Percentiles rank a stretch among this genome's conserved stretches.
These are phyloP conservation scores for Sarcophilus harrisii DNA, from an alignment of 2,797 vertebrate genomes.

Conservation along the genomic window DNA sequence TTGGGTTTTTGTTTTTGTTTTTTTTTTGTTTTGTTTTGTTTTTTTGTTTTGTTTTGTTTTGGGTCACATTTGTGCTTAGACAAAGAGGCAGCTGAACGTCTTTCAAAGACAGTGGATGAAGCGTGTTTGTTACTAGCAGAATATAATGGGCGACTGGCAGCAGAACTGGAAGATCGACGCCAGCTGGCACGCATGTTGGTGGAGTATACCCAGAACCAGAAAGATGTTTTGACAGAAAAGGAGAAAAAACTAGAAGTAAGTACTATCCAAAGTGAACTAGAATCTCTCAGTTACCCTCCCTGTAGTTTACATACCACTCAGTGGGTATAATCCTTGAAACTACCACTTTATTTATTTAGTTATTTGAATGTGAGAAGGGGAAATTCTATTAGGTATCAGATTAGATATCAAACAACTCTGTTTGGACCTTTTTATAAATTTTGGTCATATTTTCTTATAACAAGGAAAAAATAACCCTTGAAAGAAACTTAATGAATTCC, in stretches of 20 bases:
- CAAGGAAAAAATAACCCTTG: conserved; percentile 43
- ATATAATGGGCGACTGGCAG: conserved; percentile 97
- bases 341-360: not conserved
- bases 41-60: conserved; percentile 49
- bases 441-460: conserved; percentile 36
- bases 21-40: conserved; percentile 28
- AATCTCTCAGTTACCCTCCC: conserved; percentile 34
- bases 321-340: conserved; percentile 27
- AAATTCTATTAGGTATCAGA: not conserved
- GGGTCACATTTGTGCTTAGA: conserved; percentile 84
- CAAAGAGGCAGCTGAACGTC: conserved; percentile 96
- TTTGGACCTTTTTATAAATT: conserved; percentile 48
- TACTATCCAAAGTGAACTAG: not conserved
- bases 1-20: no score
- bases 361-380: not conserved
- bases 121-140: conserved; percentile 97
- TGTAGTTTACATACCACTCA: not conserved
- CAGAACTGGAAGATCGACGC: conserved; percentile 96
- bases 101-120: conserved; percentile 98
- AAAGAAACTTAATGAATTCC: conserved; percentile 32
- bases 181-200: conserved; percentile 98
- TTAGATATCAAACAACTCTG: no score
- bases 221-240: conserved; percentile 94
- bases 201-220: conserved; percentile 97
- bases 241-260: conserved; percentile 97